phyloP scores from a whole-genome alignment of 2,888 invertebrate genomes.

The Hirtodrosophila trivittata region DNA sequence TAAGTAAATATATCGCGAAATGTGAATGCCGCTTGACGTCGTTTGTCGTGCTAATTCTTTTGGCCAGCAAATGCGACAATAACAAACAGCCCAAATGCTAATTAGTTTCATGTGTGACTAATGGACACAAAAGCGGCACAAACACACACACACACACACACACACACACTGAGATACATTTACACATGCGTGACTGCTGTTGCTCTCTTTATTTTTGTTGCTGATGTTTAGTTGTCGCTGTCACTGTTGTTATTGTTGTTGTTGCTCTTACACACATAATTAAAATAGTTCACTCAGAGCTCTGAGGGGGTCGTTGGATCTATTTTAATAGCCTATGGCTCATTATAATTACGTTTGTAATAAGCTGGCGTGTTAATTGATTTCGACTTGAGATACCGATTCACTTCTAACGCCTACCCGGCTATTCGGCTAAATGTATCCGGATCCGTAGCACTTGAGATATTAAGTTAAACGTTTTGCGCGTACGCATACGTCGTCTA shows the following conservation, averaged over 20 bases:
- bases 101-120: constrained; percentile 81
- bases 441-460: constrained; percentile 45
- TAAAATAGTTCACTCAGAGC: constrained; percentile 72
- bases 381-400: constrained; percentile 51
- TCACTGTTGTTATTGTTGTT: constrained; percentile 31
- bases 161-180: constrained; percentile 12
- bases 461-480: constrained; percentile 56
- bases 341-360: constrained; percentile 70
- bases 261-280: constrained; percentile 72
- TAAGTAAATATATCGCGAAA: constrained; percentile 65
- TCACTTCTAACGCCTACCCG: constrained; percentile 7
- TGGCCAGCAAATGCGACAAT: constrained; percentile 80
- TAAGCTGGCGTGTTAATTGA: constrained; percentile 65
- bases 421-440: constrained; percentile 16
- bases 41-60: constrained; percentile 75
- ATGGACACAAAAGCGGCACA: constrained; percentile 76
- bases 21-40: constrained; percentile 69
- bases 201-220: constrained; percentile 23
- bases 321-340: constrained; percentile 63
- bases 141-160: constrained; percentile 33
- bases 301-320: constrained; percentile 67
- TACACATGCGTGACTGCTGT: constrained; percentile 51
- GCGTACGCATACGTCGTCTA: constrained; percentile 43
- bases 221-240: constrained; percentile 28
- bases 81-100: constrained; percentile 80